These are phyloP conservation scores for Ianthella basta DNA, from an alignment of 37 sponge, comb jelly and placozoan species.

Conservation along the genomic window DNA sequence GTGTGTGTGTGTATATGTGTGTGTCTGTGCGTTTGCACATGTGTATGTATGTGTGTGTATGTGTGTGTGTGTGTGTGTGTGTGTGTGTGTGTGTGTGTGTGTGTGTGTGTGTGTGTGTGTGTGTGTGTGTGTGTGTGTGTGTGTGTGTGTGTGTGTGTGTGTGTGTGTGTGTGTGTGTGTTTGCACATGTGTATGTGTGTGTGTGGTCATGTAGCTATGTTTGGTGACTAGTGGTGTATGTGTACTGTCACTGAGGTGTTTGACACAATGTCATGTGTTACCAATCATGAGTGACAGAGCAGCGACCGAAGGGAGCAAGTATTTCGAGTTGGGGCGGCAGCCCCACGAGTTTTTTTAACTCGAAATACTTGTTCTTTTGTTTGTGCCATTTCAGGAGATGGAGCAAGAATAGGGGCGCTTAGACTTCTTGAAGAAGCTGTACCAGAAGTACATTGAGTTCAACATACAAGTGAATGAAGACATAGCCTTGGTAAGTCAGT, in stretches of 20 bases:
- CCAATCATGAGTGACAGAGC: no score
- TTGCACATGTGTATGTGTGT: not conserved
- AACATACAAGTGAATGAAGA: constrained; percentile 59
- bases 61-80: constrained; percentile 9
- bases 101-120: not conserved
- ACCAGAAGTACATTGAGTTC: constrained; percentile 64
- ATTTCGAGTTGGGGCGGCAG: constrained; percentile 37
- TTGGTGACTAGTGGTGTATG: not conserved
- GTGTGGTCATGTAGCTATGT: not conserved
- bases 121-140: constrained; percentile 10
- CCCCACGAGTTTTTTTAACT: constrained; percentile 63
- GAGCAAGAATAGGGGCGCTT: constrained; percentile 66
- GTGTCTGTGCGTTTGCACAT: not conserved
- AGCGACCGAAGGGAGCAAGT: constrained; percentile 72
- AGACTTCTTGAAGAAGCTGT: constrained; percentile 44
- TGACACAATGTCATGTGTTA: no score
- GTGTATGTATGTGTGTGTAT: not conserved
- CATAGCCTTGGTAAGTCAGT: constrained; percentile 1
- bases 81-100: not conserved
- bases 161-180: not conserved
- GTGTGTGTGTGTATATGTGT: no score
- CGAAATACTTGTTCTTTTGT: not conserved
- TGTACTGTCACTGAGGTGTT: not conserved
- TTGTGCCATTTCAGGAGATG: constrained; percentile 13
- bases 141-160: constrained; percentile 12